phyloP scores from a whole-genome alignment of 1,140 invertebrate genomes.

The Heliconius melpomene region DNA sequence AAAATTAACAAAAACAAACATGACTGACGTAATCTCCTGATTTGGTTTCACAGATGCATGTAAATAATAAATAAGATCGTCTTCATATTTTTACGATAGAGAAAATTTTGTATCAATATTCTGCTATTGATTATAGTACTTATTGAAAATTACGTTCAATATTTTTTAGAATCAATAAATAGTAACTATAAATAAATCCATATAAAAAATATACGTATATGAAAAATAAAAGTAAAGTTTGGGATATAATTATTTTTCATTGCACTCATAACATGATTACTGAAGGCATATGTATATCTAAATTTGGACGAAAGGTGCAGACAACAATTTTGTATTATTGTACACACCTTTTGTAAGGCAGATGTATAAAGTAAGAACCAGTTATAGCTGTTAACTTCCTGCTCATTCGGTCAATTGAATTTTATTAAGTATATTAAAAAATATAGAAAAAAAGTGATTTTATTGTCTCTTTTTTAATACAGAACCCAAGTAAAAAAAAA shows the following conservation, averaged over 20 bases:
- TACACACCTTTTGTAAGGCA: background rate
- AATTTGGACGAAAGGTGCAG: background rate
- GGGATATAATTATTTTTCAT: no score
- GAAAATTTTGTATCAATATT: no score
- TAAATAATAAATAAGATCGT: background rate
- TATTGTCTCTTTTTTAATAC: background rate
- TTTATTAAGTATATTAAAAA: background rate
- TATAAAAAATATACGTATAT: no score
- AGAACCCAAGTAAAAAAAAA: constrained; percentile 21
- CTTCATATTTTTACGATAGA: no score
- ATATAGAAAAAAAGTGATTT: background rate
- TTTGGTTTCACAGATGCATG: background rate
- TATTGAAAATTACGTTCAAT: no score
- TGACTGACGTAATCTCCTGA: background rate
- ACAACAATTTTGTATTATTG: background rate
- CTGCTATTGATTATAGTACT: no score
- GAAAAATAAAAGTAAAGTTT: no score
- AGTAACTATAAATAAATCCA: no score
- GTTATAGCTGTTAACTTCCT: background rate
- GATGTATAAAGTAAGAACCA: constrained; percentile 4
- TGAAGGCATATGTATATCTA: no score
- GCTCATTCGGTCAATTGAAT: background rate
- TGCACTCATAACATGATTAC: no score
- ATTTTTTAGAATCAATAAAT: no score
- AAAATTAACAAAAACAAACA: background rate